Conservation (phyloP, 2,797 vertebrate genomes). For the Pelodytes ibericus region DNA sequence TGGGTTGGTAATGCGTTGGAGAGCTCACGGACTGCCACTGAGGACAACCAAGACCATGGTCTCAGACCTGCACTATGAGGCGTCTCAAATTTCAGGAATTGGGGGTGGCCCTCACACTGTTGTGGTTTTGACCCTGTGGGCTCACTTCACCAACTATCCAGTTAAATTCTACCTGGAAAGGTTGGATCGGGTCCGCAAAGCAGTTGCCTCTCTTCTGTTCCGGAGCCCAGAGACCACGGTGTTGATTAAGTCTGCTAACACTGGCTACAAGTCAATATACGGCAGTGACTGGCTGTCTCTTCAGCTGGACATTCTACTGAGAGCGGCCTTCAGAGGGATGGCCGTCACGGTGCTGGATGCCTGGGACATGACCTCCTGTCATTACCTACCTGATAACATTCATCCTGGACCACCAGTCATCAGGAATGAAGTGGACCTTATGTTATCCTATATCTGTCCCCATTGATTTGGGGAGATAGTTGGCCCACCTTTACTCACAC, state of each 20-base stretch:
- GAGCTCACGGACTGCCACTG: slow-evolving; percentile 60
- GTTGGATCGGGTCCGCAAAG: slow-evolving; percentile 50
- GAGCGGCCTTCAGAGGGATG: slow-evolving; percentile 56
- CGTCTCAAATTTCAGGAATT: slow-evolving; percentile 54
- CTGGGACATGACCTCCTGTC: slow-evolving; percentile 68
- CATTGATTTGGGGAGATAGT: slow-evolving; percentile 12
- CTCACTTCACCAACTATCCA: slow-evolving; percentile 62
- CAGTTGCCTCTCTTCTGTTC: slow-evolving; percentile 47
- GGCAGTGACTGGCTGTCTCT: slow-evolving; percentile 66
- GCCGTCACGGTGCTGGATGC: slow-evolving; percentile 61
- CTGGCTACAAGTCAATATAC: slow-evolving; percentile 62
- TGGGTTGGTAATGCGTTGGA: slow-evolving; percentile 58
- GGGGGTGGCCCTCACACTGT: slow-evolving; percentile 59
- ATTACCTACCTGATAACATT: slow-evolving; percentile 55
- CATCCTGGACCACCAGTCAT: slow-evolving; percentile 58
- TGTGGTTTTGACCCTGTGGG: slow-evolving; percentile 57
- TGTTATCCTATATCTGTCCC: slow-evolving; percentile 64
- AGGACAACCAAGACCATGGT: slow-evolving; percentile 49
- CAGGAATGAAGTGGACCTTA: slow-evolving; percentile 60
- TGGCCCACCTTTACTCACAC: not conserved
- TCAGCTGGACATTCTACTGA: slow-evolving; percentile 61
- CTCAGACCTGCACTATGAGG: slow-evolving; percentile 58
- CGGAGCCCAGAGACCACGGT: slow-evolving; percentile 54
- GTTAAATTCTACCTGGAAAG: slow-evolving; percentile 41
- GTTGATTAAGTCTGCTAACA: slow-evolving; percentile 65